Percentiles rank a stretch among this genome's conserved stretches.
These are phyloP conservation scores for Coracopsis vasa DNA, from an alignment of 2,113 vertebrate species.

Conservation along the genomic window DNA sequence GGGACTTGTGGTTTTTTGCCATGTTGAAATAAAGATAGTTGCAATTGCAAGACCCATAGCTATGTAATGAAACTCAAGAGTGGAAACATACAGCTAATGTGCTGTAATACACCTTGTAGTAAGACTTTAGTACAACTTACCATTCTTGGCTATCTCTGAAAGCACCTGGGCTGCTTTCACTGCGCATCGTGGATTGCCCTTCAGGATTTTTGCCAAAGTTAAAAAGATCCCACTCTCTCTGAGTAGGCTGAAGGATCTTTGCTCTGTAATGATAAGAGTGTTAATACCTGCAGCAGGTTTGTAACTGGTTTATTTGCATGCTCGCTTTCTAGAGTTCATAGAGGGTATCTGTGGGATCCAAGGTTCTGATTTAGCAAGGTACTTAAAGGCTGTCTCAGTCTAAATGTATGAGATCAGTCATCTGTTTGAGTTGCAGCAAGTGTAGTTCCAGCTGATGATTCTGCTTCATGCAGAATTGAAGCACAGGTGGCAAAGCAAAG, in stretches of 20 bases:
- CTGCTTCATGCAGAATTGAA: neutral
- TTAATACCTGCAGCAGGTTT: neutral
- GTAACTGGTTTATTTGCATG: neutral
- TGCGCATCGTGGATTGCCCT: conserved; percentile 68
- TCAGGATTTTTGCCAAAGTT: conserved; percentile 73
- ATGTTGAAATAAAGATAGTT: neutral
- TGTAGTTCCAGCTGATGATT: neutral
- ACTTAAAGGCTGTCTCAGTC: neutral
- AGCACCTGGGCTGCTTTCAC: conserved; percentile 80
- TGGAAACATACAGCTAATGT: neutral
- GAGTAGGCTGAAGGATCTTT: conserved; percentile 74
- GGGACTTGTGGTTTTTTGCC: neutral
- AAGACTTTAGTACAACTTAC: conserved; percentile 52
- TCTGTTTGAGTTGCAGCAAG: neutral
- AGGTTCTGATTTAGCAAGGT: neutral
- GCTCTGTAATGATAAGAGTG: conserved; percentile 68
- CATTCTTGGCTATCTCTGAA: conserved; percentile 84
- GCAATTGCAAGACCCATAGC: neutral
- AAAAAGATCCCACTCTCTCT: conserved; percentile 75
- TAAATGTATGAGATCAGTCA: neutral
- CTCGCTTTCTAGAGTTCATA: neutral
- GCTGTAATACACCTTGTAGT: neutral
- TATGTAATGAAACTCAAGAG: neutral
- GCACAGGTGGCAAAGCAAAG: neutral
- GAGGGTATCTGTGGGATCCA: neutral